phyloP scores from a whole-genome alignment of 2,113 vertebrate genomes.

The Sprattus sprattus region DNA sequence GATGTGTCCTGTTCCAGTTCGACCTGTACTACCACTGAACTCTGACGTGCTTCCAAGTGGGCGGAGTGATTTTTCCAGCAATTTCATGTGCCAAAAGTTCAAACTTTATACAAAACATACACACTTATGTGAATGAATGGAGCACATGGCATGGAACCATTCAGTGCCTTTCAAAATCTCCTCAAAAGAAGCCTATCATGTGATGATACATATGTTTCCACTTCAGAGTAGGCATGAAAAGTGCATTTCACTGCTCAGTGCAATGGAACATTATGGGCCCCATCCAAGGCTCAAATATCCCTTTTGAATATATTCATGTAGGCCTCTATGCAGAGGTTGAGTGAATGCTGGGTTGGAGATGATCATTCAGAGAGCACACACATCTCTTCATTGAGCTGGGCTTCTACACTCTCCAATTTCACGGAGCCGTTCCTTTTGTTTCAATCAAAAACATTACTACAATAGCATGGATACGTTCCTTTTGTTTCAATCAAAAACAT shows the following conservation, averaged over 20 bases:
- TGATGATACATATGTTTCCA: conserved; percentile 42
- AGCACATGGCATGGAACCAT: background rate
- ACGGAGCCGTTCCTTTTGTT: background rate
- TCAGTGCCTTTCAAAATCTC: background rate
- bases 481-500: no score
- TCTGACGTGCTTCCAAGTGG: background rate
- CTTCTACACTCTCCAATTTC: background rate
- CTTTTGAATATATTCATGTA: conserved; percentile 9
- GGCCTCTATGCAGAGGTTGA: background rate
- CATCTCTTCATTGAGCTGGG: background rate
- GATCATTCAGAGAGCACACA: background rate
- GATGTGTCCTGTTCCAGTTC: background rate
- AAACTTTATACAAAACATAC: conserved; percentile 14
- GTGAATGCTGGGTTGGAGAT: conserved; percentile 11
- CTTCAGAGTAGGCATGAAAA: conserved; percentile 29
- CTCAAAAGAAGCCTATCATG: background rate
- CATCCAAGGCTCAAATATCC: conserved; percentile 31
- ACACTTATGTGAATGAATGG: conserved; percentile 11
- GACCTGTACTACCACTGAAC: background rate
- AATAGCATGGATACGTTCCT: background rate
- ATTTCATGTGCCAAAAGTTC: background rate
- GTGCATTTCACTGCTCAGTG: conserved; percentile 7
- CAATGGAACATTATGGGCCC: conserved; percentile 31
- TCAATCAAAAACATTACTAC: background rate
- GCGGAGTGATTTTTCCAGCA: background rate